Conservation (phyloP, 1,140 invertebrate genomes). For the Aphaenogaster ashmeadi region DNA sequence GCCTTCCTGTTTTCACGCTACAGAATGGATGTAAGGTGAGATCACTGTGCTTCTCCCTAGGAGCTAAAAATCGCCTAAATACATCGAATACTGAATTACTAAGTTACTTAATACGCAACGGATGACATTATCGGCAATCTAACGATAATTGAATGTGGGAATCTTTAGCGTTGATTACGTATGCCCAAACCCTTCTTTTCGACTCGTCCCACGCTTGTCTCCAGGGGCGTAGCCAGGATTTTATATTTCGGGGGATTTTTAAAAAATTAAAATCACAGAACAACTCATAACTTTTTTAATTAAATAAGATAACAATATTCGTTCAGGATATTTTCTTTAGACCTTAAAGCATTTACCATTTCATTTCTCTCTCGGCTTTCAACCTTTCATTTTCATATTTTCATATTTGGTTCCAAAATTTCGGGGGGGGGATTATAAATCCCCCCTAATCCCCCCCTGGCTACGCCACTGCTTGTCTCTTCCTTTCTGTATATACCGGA, state of each 20-base stretch:
- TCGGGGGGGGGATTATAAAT: too few relatives aligned
- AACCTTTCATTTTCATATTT: too few relatives aligned
- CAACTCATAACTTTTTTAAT: too few relatives aligned
- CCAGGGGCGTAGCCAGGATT: too few relatives aligned
- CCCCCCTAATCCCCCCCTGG: too few relatives aligned
- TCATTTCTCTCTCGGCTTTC: too few relatives aligned
- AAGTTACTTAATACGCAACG: not conserved
- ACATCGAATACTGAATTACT: not conserved
- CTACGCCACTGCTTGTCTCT: not conserved
- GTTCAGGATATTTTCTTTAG: too few relatives aligned
- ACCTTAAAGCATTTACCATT: too few relatives aligned
- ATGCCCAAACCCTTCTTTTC: not conserved
- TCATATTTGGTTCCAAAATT: too few relatives aligned
- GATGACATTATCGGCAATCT: not conserved
- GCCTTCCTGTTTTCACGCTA: slow-evolving; percentile 76
- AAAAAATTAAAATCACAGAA: too few relatives aligned
- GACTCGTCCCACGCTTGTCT: slow-evolving; percentile 23
- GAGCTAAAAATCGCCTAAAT: slow-evolving; percentile 13
- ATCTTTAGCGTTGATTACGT: slow-evolving; percentile 5
- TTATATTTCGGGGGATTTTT: too few relatives aligned
- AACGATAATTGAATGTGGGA: not conserved
- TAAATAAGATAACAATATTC: too few relatives aligned
- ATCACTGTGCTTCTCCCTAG: slow-evolving; percentile 61
- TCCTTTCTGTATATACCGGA: slow-evolving; percentile 5
- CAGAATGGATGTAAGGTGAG: slow-evolving; percentile 86